phyloP scores from a whole-genome alignment of 1,140 invertebrate genomes.

The Euura lappo region DNA sequence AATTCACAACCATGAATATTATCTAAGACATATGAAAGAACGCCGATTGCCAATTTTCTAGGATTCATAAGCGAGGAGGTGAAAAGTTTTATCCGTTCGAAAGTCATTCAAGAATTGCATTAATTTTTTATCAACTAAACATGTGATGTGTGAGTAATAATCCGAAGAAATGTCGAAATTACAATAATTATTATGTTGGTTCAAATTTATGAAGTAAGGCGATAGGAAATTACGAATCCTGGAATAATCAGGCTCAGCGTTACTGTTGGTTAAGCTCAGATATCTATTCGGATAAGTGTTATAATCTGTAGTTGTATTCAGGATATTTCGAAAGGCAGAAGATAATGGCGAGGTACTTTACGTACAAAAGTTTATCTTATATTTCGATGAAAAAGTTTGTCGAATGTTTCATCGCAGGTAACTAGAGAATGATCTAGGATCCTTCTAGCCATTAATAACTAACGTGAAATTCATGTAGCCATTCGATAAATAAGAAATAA shows the following conservation, averaged over 20 bases:
- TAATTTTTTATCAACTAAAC: too few relatives aligned
- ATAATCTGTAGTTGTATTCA: neutral
- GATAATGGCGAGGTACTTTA: too few relatives aligned
- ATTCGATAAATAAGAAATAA: neutral
- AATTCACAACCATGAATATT: conserved; percentile 51
- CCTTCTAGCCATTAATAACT: neutral
- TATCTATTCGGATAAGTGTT: conserved; percentile 1
- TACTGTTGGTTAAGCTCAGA: neutral
- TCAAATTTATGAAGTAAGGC: neutral
- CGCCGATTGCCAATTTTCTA: conserved; percentile 21
- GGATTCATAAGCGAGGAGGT: conserved; percentile 8
- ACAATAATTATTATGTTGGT: too few relatives aligned
- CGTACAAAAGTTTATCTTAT: too few relatives aligned
- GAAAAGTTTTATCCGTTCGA: too few relatives aligned
- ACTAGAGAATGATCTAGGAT: too few relatives aligned
- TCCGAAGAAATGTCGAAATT: too few relatives aligned
- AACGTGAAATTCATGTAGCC: neutral
- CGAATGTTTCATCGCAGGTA: too few relatives aligned
- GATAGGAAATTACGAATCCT: neutral
- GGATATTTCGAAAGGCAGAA: too few relatives aligned
- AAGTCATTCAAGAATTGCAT: too few relatives aligned
- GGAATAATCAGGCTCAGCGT: neutral
- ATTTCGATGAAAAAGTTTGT: too few relatives aligned
- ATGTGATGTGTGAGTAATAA: too few relatives aligned
- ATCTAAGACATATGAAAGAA: conserved; percentile 42